A percentile compares a stretch with the other conserved stretches of the same genome.
Evolutionary conservation across 2,113 vertebrate species (phyloP).

Genomic region (Megaceryle maxima): DNA sequence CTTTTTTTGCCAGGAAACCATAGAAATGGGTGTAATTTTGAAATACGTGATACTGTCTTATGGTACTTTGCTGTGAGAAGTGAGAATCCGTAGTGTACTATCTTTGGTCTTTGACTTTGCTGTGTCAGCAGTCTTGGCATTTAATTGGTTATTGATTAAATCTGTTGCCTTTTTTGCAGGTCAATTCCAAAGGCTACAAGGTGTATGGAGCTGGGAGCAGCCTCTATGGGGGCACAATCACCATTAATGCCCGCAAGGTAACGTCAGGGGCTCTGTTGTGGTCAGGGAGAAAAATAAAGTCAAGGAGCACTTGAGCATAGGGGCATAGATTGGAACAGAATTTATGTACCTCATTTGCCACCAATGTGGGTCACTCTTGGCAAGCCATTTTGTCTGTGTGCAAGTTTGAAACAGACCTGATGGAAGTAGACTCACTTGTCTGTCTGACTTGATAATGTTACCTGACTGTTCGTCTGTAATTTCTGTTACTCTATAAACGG

Average conservation of each 20-base stretch:
- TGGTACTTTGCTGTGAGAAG: neutral
- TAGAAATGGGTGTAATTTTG: neutral
- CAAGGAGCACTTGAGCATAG: neutral
- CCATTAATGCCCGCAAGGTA: conserved; percentile 96
- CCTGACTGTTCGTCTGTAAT: neutral
- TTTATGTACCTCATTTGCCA: neutral
- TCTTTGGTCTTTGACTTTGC: neutral
- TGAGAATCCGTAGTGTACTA: neutral
- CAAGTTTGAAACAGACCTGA: neutral
- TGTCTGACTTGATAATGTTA: neutral
- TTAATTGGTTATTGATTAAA: neutral
- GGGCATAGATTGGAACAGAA: neutral
- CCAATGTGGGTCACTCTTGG: neutral
- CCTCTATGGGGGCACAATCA: conserved; percentile 93
- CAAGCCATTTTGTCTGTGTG: neutral
- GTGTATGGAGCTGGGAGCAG: conserved; percentile 96
- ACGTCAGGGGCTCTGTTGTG: neutral
- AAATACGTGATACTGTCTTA: neutral
- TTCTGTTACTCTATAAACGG: neutral
- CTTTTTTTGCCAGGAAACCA: neutral
- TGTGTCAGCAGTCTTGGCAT: neutral
- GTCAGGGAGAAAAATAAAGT: neutral
- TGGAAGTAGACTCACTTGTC: neutral
- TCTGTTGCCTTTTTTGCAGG: conserved; percentile 70
- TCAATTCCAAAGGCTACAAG: conserved; percentile 98